Conservation (phyloP, 2,113 vertebrate species). For the Verasper variegatus region DNA sequence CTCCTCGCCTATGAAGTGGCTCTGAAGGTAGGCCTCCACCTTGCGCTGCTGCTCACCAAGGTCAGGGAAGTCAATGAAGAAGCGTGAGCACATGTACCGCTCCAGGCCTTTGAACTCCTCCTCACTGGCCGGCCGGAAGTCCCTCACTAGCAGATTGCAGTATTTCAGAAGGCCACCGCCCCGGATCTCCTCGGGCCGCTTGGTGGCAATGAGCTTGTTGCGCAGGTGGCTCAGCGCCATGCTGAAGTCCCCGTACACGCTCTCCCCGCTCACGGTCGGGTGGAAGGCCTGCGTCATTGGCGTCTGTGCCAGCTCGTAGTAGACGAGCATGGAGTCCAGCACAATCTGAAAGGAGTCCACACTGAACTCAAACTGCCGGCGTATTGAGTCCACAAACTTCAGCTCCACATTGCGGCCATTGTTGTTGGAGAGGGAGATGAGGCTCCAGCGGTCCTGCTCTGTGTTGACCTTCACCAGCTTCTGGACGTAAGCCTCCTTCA, state of each 20-base stretch:
- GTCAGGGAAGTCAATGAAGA: constrained; percentile 99
- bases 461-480: constrained; percentile 97
- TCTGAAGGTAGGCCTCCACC: constrained; percentile 96
- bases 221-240: constrained; percentile 90
- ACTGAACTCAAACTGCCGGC: constrained; percentile 97
- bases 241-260: constrained; percentile 93
- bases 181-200: constrained; percentile 95
- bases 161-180: constrained; percentile 97
- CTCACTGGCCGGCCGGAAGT: constrained; percentile 90
- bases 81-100: constrained; percentile 98
- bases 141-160: constrained; percentile 94
- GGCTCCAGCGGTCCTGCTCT: constrained; percentile 95
- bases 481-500: constrained; percentile 97
- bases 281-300: constrained; percentile 89
- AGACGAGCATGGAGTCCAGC: constrained; percentile 91
- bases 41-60: constrained; percentile 96
- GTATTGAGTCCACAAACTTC: constrained; percentile 95
- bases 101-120: constrained; percentile 93
- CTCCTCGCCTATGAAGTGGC: constrained; percentile 96
- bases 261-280: constrained; percentile 91
- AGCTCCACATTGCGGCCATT: constrained; percentile 96
- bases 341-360: constrained; percentile 99
- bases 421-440: constrained; percentile 98
- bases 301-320: constrained; percentile 84
- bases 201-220: constrained; percentile 94